Base-by-base conservation (phyloP, 2,888 invertebrate genomes). In the Encarsia formosa region DNA sequence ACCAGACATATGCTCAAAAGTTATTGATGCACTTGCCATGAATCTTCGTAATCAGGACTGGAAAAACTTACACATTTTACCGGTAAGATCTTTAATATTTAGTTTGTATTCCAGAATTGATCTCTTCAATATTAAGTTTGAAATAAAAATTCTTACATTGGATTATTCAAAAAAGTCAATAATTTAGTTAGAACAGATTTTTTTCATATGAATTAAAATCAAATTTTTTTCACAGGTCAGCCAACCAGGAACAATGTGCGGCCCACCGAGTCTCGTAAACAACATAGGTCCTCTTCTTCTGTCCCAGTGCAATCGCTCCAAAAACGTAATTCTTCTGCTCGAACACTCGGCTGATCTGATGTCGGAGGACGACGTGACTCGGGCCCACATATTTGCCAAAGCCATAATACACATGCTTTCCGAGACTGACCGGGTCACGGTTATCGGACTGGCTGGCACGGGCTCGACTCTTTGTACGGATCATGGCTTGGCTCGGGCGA, bases 371-470 rank as follows among this genome's bases (percentile, higher is more conserved):
- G 74, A 73, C 32, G 59, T 71, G 15, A 59, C 66, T 4, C 54
- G 71, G 13, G 70, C 68, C 32, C 73, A 71, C 54, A 67, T 69
- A 48, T 67, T 69, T 35, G 70, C 71, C 9, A 73, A 69, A 59
- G 69, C 69, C 5, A 66, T 74, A 19, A 61, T 74, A 3, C 71
- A 73, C 16, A 71, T 73, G 69, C 54, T 74, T 3, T 65, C 69
- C 1, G 71, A 73, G 29, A 63, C 61, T 3, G 74, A 74, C 57
- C 62, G 59, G n/a, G 63, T 73, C 13, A 67, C 65, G n/a, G 66
- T 70, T 1, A 54, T 74, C 20, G 70, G 71, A 5, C 61, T 74
- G 8, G 64, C 66, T 11, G 68, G 63, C 15, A 60, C 59, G 23
- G 63, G 59, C 18, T 63, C 62, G 0, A 37, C 64, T 4, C 59